These are phyloP conservation scores for Tineola bisselliella DNA, from an alignment of 2,888 invertebrate species.

Conservation along the genomic window DNA sequence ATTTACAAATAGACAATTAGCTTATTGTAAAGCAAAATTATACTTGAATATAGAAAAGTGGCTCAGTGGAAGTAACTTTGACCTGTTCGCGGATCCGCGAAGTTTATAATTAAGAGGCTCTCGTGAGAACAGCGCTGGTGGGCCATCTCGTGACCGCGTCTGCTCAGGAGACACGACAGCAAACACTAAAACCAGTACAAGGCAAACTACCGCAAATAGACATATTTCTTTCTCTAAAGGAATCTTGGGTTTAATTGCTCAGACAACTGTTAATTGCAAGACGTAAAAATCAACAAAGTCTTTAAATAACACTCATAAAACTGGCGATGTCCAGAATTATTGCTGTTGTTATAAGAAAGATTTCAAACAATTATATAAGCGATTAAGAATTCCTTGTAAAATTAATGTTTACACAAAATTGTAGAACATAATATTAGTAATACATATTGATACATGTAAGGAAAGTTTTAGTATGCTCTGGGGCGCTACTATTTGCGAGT, in stretches of 20 bases:
- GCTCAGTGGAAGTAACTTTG: slow-evolving; percentile 22
- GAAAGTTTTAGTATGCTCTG: slow-evolving; percentile 3
- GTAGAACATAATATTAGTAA: too few relatives aligned
- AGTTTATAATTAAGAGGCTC: slow-evolving; percentile 53
- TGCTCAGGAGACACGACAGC: slow-evolving; percentile 50
- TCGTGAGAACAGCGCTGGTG: slow-evolving; percentile 37
- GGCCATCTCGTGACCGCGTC: slow-evolving; percentile 50
- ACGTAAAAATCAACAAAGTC: background rate
- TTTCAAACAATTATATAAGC: too few relatives aligned
- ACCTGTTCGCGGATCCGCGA: slow-evolving; percentile 34
- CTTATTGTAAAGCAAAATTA: background rate
- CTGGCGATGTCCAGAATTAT: background rate
- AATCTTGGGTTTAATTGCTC: background rate
- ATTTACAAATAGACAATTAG: too few relatives aligned
- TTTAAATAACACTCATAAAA: background rate
- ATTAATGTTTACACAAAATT: background rate
- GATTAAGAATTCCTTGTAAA: background rate
- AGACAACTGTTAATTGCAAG: background rate
- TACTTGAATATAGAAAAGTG: background rate
- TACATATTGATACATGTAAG: background rate
- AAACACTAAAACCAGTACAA: slow-evolving; percentile 46
- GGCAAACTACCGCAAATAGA: slow-evolving; percentile 31
- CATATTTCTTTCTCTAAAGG: background rate
- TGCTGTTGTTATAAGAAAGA: background rate
- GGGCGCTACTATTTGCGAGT: slow-evolving; percentile 12